phyloP scores from a whole-genome alignment of 2,797 vertebrate species.

The Myripristis murdjan region DNA sequence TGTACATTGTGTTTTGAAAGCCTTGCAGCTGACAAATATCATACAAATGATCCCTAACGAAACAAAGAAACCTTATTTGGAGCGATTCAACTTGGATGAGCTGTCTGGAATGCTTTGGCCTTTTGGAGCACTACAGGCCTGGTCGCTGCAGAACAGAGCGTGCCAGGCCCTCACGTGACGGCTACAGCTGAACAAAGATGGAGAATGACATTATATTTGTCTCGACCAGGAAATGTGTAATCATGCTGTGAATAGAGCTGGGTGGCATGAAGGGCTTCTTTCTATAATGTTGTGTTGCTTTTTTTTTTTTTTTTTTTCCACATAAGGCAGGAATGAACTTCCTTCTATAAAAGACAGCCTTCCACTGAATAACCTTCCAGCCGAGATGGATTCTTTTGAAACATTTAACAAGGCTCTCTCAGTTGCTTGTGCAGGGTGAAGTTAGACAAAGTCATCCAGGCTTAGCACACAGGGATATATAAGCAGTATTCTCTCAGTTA shows the following conservation, averaged over 20 bases:
- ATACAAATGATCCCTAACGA: conserved; percentile 39
- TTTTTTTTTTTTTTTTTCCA: conserved; percentile 9
- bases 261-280: conserved; percentile 6
- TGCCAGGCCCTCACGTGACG: not conserved
- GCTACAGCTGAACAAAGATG: conserved; percentile 8
- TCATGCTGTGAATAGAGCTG: conserved; percentile 20
- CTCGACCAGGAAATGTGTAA: conserved; percentile 18
- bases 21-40: conserved; percentile 44
- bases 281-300: conserved; percentile 4
- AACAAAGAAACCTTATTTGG: conserved; percentile 31
- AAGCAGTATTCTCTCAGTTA: not conserved
- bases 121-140: not conserved
- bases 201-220: conserved; percentile 12
- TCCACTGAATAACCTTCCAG: conserved; percentile 18
- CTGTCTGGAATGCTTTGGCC: not conserved
- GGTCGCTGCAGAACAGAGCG: not conserved
- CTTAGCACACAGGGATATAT: not conserved
- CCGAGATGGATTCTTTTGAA: conserved; percentile 36
- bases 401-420: conserved; percentile 19
- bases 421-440: conserved; percentile 2
- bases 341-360: conserved; percentile 14
- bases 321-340: conserved; percentile 10
- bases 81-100: conserved; percentile 9
- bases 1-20: conserved; percentile 39
- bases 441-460: conserved; percentile 4